These are phyloP conservation scores for Megaptera novaeangliae DNA, from an alignment of 2,113 vertebrate species.

Conservation along the genomic window DNA sequence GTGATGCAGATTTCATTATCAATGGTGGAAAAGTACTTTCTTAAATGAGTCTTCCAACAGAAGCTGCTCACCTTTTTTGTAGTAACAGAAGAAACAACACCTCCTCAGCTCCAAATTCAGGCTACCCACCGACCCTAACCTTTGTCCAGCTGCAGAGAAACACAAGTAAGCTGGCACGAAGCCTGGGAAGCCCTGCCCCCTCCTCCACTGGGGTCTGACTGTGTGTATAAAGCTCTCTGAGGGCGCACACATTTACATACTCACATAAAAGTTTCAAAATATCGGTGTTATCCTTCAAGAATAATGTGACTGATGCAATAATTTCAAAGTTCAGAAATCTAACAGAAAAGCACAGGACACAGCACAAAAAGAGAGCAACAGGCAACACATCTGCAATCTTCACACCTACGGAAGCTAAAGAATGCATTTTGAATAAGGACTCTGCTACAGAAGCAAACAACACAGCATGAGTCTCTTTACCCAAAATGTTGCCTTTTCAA, in stretches of 20 bases:
- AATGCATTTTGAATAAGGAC: not conserved
- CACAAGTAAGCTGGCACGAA: not conserved
- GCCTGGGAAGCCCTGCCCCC: not conserved
- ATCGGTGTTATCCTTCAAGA: not conserved
- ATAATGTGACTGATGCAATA: not conserved
- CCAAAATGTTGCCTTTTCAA: not conserved
- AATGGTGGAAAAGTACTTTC: not conserved
- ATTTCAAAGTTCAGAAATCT: not conserved
- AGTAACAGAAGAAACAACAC: not conserved
- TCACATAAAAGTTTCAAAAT: not conserved
- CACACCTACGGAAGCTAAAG: not conserved
- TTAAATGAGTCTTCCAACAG: not conserved
- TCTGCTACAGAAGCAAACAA: not conserved
- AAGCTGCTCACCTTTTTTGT: not conserved
- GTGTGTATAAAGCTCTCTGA: rapidly evolving
- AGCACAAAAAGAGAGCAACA: not conserved
- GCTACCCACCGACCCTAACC: not conserved
- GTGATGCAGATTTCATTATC: not conserved
- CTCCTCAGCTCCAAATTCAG: not conserved
- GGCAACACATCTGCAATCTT: rapidly evolving
- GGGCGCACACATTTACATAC: rapidly evolving
- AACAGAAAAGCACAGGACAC: not conserved
- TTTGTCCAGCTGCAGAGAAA: not conserved
- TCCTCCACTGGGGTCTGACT: not conserved
- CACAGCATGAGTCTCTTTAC: not conserved